Evolutionary conservation across 37 sponge, comb jelly and placozoan species (phyloP).

Genomic region (Theonella swinhoei): DNA sequence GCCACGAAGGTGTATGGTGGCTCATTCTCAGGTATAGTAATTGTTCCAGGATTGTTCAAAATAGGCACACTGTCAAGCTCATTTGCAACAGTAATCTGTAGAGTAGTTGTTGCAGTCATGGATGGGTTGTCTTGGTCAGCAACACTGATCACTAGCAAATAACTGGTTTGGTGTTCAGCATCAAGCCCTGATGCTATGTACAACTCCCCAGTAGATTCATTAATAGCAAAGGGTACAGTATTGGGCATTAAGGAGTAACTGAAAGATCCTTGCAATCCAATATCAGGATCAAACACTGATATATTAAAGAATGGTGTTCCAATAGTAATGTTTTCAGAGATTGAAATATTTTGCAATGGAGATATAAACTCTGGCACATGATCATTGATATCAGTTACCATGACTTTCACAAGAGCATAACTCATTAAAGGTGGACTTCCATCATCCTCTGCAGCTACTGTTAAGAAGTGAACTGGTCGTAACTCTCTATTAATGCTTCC

Average conservation of each 20-base stretch:
- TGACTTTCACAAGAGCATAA: slow-evolving; percentile 49
- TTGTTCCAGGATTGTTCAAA: slow-evolving; percentile 6
- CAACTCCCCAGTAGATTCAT: slow-evolving; percentile 51
- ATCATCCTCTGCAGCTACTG: slow-evolving; percentile 46
- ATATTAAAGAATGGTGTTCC: slow-evolving; percentile 39
- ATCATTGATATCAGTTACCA: slow-evolving; percentile 74
- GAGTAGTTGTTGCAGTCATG: background rate
- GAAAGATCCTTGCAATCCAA: slow-evolving; percentile 36
- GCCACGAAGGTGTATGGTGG: slow-evolving; percentile 46
- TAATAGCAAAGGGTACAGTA: slow-evolving; percentile 35
- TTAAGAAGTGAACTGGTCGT: slow-evolving; percentile 35
- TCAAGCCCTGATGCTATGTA: slow-evolving; percentile 36
- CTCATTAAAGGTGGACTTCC: slow-evolving; percentile 26
- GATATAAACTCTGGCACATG: slow-evolving; percentile 49
- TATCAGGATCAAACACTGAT: slow-evolving; percentile 66
- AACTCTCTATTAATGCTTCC: slow-evolving; percentile 43
- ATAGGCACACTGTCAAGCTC: slow-evolving; percentile 50
- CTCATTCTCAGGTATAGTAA: slow-evolving; percentile 45
- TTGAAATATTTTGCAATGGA: slow-evolving; percentile 6
- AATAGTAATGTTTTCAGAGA: slow-evolving; percentile 52
- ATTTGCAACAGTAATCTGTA: slow-evolving; percentile 33
- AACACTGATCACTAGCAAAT: slow-evolving; percentile 45
- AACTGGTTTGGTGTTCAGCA: slow-evolving; percentile 27
- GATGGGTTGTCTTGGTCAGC: slow-evolving; percentile 4
- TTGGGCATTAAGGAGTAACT: slow-evolving; percentile 22